Evolutionary conservation across 2,113 vertebrate species (phyloP), one percentile per base, ranked within the genome.

Genomic region (Melanerpes formicivorus): DNA sequence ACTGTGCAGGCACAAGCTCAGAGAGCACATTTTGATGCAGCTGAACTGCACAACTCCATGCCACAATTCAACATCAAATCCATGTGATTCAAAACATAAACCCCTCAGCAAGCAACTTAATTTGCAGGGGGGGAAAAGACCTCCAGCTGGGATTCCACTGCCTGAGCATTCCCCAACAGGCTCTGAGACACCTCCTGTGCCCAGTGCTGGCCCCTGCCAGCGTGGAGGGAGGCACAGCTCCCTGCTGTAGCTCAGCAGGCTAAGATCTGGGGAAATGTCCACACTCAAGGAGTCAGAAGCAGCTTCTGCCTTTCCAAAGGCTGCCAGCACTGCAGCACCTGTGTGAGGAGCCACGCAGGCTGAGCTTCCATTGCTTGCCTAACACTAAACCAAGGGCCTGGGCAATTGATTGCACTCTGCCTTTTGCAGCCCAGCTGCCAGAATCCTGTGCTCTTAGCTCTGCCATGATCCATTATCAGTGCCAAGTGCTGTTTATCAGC

Each of bases 391-490:
- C 88, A 84, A 95, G 7, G 9, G 16, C 50, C 1, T 1, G 73
- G 80, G 83, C n/a, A 71, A 62, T 80, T 79, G 90, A 84, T 94
- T 86, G 52, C 44, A 25, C 27, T 55, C 32, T 5, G 34, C 10
- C 25, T 93, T 91, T 86, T 94, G 74, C 80, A 91, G 77, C 73
- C n/a, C 13, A 11, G 63, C 30, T 73, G 66, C 50, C 92, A 86
- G 77, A 93, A 87, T 89, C 76, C 93, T 30, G 32, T 1, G 2
- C 62, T 69, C 29, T 88, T 93, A 88, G 70, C 66, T 91, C 42
- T 40, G 76, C 87, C 95, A 86, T 79, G 92, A 92, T 95, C 58
- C 9, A 56, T 95, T 94, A 94, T 74, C 91, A 32, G 79, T 90
- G 79, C 60, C 91, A 92, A 95, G 32, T 88, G 40, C 30, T 83